Conservation (phyloP, 1,140 invertebrate species). For the Delia radicum region DNA sequence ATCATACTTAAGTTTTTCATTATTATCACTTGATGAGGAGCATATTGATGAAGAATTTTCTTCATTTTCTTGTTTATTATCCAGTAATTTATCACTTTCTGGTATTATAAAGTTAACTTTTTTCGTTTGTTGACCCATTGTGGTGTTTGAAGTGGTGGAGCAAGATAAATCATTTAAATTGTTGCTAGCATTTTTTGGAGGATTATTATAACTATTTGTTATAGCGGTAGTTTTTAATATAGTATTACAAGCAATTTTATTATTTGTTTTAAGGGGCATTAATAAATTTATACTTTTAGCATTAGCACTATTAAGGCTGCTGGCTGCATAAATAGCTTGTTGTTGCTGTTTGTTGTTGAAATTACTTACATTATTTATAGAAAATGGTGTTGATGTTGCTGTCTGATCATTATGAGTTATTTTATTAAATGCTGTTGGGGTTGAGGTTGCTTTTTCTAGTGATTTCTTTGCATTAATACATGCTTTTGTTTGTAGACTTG, state of each 20-base stretch:
- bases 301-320: neutral
- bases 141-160: neutral
- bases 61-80: neutral
- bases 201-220: neutral
- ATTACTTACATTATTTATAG: constrained; percentile 9
- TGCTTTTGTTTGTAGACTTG: neutral
- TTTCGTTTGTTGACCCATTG: neutral
- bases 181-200: neutral
- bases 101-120: constrained; percentile 11
- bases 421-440: neutral
- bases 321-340: neutral
- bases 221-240: neutral
- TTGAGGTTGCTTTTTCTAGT: neutral
- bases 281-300: neutral
- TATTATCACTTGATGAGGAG: neutral
- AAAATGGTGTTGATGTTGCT: constrained; percentile 32
- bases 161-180: neutral
- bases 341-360: neutral
- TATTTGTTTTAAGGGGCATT: neutral
- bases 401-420: constrained; percentile 1
- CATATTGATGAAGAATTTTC: neutral
- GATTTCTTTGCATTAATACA: neutral
- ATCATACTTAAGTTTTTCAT: neutral
- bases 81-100: neutral
- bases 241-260: neutral